Percentiles rank a stretch among this genome's conserved stretches.
These are phyloP conservation scores for Eunapius fragilis DNA, from an alignment of 37 sponge, comb jelly and placozoan species.

Conservation along the genomic window DNA sequence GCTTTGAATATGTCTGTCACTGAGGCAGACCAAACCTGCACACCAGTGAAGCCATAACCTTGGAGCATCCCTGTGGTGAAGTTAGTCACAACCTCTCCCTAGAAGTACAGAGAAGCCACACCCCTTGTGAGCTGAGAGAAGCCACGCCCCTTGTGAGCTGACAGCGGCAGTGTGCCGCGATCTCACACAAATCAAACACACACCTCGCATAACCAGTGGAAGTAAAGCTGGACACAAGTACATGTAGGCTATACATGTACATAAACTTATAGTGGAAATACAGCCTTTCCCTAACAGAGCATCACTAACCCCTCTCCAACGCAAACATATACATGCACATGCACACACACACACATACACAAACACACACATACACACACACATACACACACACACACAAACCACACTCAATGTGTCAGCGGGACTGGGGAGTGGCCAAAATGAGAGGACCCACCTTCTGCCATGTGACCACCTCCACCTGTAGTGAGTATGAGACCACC, in stretches of 20 bases:
- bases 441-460: conserved; percentile 5
- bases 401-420: background rate
- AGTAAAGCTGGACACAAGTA: no score
- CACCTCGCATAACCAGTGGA: conserved; percentile 6
- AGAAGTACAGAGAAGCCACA: background rate
- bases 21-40: conserved; percentile 36
- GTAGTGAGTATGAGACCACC: conserved; percentile 10
- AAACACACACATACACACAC: background rate
- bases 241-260: no score
- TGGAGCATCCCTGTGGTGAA: background rate
- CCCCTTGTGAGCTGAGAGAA: no score
- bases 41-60: conserved; percentile 43
- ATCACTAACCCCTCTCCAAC: no score
- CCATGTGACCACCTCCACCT: conserved; percentile 61
- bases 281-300: no score
- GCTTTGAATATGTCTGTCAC: conserved; percentile 33
- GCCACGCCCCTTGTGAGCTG: no score
- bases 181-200: no score
- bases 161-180: no score
- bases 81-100: conserved; percentile 26
- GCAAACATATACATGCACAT: no score
- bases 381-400: background rate
- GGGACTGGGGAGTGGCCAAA: background rate
- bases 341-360: no score
- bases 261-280: background rate